Percentiles rank a stretch among this genome's conserved stretches.
Conservation (phyloP, 1,140 invertebrate species). For the Macrobrachium nipponense region DNA sequence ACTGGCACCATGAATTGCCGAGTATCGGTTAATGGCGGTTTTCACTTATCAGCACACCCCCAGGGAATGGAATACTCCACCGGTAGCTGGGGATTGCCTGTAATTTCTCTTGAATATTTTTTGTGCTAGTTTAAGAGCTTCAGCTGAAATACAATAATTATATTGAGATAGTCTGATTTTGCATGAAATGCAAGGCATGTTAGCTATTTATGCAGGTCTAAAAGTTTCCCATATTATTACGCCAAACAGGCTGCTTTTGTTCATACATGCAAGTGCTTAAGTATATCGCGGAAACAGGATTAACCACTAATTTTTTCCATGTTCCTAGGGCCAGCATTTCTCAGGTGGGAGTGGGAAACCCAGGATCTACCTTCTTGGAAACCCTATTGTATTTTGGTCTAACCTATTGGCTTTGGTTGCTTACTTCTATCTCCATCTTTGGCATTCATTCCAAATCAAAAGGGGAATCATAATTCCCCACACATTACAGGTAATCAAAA, state of each 20-base stretch:
- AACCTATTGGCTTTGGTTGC: conserved; percentile 74
- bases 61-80: too few relatives aligned
- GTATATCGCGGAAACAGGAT: neutral
- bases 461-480: conserved; percentile 34
- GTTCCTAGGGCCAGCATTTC: conserved; percentile 86
- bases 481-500: conserved; percentile 24
- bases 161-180: too few relatives aligned
- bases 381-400: conserved; percentile 95
- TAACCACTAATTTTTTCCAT: conserved; percentile 35
- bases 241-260: neutral
- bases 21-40: too few relatives aligned
- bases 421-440: conserved; percentile 24
- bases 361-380: conserved; percentile 89
- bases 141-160: too few relatives aligned
- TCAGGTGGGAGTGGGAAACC: conserved; percentile 83
- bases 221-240: neutral
- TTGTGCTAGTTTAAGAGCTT: too few relatives aligned
- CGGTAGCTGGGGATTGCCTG: too few relatives aligned
- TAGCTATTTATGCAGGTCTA: too few relatives aligned
- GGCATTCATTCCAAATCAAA: conserved; percentile 30
- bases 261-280: neutral
- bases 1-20: too few relatives aligned
- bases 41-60: too few relatives aligned
- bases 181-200: too few relatives aligned
- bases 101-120: too few relatives aligned